Percentiles rank a stretch among this genome's conserved stretches.
These are phyloP conservation scores for Drymodes brunneopygia DNA, from an alignment of 2,113 vertebrate genomes.

Conservation along the genomic window DNA sequence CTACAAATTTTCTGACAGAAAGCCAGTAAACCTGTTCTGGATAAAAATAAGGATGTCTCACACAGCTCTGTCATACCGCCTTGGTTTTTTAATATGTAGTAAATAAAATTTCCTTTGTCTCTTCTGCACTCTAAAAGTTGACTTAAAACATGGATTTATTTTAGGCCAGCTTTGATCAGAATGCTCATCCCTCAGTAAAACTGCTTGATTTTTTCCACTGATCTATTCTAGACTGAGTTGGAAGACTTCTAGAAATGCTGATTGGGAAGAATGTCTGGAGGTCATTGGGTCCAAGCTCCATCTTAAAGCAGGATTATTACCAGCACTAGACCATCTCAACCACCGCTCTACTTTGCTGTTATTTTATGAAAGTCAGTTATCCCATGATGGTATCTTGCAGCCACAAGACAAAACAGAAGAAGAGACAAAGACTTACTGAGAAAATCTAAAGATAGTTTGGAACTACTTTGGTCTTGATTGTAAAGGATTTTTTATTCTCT, in stretches of 20 bases:
- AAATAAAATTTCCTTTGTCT: background rate
- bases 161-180: background rate
- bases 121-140: background rate
- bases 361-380: background rate
- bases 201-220: background rate
- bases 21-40: background rate
- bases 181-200: background rate
- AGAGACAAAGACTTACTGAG: background rate
- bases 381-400: background rate
- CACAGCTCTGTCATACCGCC: background rate
- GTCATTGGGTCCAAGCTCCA: background rate
- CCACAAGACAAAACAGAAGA: background rate
- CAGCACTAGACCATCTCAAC: background rate
- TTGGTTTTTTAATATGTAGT: background rate
- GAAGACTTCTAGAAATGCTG: background rate
- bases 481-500: background rate
- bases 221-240: background rate
- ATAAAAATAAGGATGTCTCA: background rate
- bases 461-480: background rate
- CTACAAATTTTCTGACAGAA: background rate
- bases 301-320: background rate
- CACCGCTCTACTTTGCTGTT: background rate
- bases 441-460: background rate
- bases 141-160: background rate
- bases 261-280: background rate